Evolutionary conservation across 1,140 invertebrate species (phyloP), one percentile per base, ranked within the genome.

Genomic region (Solenopsis fugax): DNA sequence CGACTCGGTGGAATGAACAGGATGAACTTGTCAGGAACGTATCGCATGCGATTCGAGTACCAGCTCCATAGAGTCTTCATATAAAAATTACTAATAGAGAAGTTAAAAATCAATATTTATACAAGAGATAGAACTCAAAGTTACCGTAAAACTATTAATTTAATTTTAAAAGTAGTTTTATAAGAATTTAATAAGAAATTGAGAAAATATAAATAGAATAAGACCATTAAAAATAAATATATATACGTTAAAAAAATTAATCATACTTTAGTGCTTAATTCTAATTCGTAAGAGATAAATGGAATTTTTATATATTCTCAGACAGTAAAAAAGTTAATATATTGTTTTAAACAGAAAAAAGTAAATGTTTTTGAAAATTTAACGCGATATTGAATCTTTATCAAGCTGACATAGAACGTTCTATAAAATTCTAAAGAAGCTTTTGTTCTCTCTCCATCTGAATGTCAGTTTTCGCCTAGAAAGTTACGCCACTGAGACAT

Each of bases 381-480:
- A 34, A 24, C 24, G 6, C 18, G 54, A 76, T 58, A 77, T 45
- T 62, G 75, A 48, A 77, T 48, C 10, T 77, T 29, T 24, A 34
- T 75, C 34, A 58, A 75, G 1, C 72, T 6, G 52, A 41, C 52
- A 58, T 7, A 9, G 4, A 65, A 37, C 29, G 18, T 58, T 10
- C 34, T 1, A 34, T 65, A 62, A 34, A 78, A 65, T 65, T 78
- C 16, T 37, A 34, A 37, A 5, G n/a, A 85, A 85, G 9, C 21
- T 78, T 29, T 71, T 4, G 41, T 37, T 65, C 29, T 34, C 13
- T 21, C 24, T 50, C 24, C 29, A 80, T 80, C 10, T 37, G 62
- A 78, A 64, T 78, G 41, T 78, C 45, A 78, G 24, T 87, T 85
- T 84, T 77, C 50, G 34, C 9, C 2, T 64, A 48, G 72, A 76